Percentiles rank a stretch among this genome's conserved stretches.
phyloP scores from a whole-genome alignment of 1,140 invertebrate species.

The Melitaea cinxia region DNA sequence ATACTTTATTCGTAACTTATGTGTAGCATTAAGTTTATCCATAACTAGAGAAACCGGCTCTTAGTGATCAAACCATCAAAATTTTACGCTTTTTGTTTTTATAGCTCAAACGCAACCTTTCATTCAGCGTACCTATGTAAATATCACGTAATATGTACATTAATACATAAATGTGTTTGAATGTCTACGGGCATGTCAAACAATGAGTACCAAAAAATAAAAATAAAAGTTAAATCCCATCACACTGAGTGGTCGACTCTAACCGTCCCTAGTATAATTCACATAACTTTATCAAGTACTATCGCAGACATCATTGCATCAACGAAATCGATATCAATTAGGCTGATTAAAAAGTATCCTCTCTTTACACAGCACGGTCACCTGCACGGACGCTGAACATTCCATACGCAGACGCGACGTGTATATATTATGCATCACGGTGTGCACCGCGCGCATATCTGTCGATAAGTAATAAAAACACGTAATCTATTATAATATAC shows the following conservation, averaged over 20 bases:
- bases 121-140: too few species aligned
- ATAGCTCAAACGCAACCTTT: too few species aligned
- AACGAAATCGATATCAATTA: slow-evolving; percentile 34
- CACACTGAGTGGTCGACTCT: neutral
- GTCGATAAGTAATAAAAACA: slow-evolving; percentile 12
- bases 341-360: slow-evolving; percentile 31
- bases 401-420: neutral
- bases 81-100: too few species aligned
- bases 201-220: neutral
- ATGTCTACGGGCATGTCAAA: neutral
- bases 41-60: too few species aligned
- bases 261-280: neutral
- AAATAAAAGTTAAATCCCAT: neutral
- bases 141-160: too few species aligned
- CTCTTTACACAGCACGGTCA: slow-evolving; percentile 18
- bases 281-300: slow-evolving; percentile 19
- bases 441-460: slow-evolving; percentile 16
- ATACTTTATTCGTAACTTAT: too few species aligned
- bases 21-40: too few species aligned
- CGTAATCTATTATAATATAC: slow-evolving; percentile 15
- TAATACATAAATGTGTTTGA: neutral
- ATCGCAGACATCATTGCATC: slow-evolving; percentile 27
- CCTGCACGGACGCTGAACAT: slow-evolving; percentile 7
- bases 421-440: slow-evolving; percentile 12
- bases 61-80: too few species aligned